Percentiles rank a stretch among this genome's conserved stretches.
Conservation (phyloP, 2,113 vertebrate genomes). For the Nettapus auritus region DNA sequence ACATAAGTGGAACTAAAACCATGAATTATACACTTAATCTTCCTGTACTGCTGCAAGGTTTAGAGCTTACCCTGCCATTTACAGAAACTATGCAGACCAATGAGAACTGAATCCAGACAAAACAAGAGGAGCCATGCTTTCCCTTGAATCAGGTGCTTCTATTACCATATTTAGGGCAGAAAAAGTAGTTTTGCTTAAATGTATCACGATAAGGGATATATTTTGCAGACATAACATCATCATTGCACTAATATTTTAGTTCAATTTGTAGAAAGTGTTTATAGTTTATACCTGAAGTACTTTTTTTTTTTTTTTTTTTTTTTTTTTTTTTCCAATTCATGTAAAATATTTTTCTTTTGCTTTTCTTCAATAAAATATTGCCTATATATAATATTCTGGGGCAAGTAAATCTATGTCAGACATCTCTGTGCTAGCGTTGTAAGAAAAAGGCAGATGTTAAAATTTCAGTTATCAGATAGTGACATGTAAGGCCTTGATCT, state of each 20-base stretch:
- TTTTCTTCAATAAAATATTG: background rate
- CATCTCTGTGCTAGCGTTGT: background rate
- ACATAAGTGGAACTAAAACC: background rate
- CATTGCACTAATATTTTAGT: background rate
- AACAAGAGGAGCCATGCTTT: background rate
- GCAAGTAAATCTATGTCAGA: background rate
- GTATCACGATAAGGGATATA: background rate
- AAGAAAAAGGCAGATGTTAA: background rate
- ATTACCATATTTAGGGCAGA: background rate
- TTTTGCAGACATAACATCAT: background rate
- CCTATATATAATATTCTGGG: background rate
- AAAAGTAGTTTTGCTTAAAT: background rate
- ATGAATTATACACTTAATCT: constrained; percentile 10
- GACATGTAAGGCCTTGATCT: background rate
- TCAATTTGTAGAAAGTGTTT: background rate
- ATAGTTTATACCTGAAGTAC: background rate
- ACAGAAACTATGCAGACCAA: background rate
- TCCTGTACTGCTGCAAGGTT: background rate
- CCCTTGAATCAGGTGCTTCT: background rate
- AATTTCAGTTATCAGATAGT: background rate
- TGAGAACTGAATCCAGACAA: background rate
- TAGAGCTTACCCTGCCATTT: background rate
- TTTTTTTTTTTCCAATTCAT: background rate
- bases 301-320: background rate
- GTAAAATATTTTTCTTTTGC: background rate